Evolutionary conservation across 1,140 invertebrate genomes (phyloP), one percentile per base, ranked within the genome.

Genomic region (Nephotettix cincticeps): DNA sequence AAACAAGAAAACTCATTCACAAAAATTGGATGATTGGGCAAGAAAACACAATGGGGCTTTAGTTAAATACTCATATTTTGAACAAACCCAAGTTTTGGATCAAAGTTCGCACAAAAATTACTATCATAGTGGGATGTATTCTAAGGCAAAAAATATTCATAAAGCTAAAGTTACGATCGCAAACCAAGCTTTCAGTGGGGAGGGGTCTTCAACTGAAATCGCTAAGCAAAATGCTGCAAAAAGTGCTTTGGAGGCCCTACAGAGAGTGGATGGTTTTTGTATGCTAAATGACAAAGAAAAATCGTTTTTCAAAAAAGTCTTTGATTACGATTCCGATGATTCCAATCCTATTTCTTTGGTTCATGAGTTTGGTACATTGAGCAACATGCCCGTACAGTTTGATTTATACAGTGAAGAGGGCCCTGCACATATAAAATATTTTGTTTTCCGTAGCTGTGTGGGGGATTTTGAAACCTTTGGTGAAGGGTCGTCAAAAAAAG

Each of bases 311-410:
- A 51, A 17, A 6, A 51, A 51, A 51, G 9, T 61, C 6, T 61
- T 61, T 23, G 28, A 23, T 29, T 61, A 84, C 0, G 86, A 87
- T 71, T 81, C 89, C 1, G 92, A 95, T 72, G 83, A 93, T 25
- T 99, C 99, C 79, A 98, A 95, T 13, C 96, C 97, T 0, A 97
- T 99, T 71, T 98, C 96, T 13, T 83, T 97, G 73, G 95, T 99
- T 1, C 94, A 99, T 78, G 97, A 99, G 83, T 91, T 96, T 68
- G 96, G 96, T 14, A 84, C 98, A 1, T 96, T 96, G 79, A 85
- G 95, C 23, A 93, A 92, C 75, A 83, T 98, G 69, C 88, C 89
- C 19, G 96, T 99, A 1, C 86, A 85, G 68, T 99, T 99, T 84
- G 95, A 98, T 77, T 93, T 98, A 0, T 86, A 94, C 29, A 91